Percentiles rank a stretch among this genome's conserved stretches.
Evolutionary conservation across 2,888 invertebrate species (phyloP).

Genomic region (Drosophila paucipuncta): DNA sequence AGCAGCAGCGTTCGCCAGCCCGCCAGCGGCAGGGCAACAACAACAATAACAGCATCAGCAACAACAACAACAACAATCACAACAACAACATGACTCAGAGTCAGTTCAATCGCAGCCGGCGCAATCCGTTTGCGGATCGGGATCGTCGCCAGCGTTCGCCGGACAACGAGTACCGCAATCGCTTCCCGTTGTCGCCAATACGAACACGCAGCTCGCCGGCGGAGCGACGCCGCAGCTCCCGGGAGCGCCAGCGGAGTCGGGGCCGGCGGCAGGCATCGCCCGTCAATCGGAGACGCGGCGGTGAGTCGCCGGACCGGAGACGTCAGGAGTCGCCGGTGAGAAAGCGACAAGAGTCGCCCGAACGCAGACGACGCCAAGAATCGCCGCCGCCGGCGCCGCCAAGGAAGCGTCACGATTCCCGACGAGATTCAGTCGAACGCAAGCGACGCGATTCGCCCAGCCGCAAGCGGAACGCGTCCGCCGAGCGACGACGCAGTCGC

Average conservation of each 20-base stretch:
- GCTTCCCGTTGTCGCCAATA: constrained; percentile 81
- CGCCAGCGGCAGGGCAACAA: constrained; percentile 65
- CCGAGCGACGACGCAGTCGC: constrained; percentile 52
- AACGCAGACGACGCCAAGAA: constrained; percentile 24
- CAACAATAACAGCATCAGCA: constrained; percentile 14
- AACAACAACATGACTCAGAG: constrained; percentile 26
- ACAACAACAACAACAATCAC: constrained; percentile 4
- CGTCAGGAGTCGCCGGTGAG: constrained; percentile 34
- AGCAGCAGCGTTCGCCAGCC: constrained; percentile 68
- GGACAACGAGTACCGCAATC: constrained; percentile 81
- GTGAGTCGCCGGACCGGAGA: constrained; percentile 31
- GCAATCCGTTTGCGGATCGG: constrained; percentile 82
- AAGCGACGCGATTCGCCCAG: constrained; percentile 53
- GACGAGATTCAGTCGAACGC: constrained; percentile 51
- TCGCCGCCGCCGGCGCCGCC: constrained; percentile 42
- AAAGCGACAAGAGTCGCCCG: constrained; percentile 32
- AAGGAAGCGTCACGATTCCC: constrained; percentile 36
- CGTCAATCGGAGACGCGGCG: constrained; percentile 1
- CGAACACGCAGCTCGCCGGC: constrained; percentile 72
- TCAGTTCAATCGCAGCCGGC: constrained; percentile 67
- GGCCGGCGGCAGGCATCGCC: constrained; percentile 57
- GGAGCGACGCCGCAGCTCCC: constrained; percentile 69
- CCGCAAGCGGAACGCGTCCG: constrained; percentile 48
- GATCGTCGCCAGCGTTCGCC: constrained; percentile 81
- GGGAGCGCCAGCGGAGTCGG: constrained; percentile 57